These are phyloP conservation scores for Apamea epomidion DNA, from an alignment of 2,888 invertebrate genomes.

Conservation along the genomic window DNA sequence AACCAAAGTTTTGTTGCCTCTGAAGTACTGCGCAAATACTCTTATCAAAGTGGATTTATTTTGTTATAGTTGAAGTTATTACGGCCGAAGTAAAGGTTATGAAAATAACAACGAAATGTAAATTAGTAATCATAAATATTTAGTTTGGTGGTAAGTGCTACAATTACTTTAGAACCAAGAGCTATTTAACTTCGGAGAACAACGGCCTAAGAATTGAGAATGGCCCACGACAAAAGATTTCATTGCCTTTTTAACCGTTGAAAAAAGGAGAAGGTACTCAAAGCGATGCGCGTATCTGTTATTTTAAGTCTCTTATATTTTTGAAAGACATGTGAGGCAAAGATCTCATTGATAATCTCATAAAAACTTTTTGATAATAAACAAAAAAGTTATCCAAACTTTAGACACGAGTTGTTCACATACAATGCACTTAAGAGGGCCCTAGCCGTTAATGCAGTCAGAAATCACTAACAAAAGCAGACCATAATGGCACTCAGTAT, in stretches of 20 bases:
- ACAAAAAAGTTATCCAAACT: constrained; percentile 50
- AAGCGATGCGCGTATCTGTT: not conserved
- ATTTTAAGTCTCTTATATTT: not conserved
- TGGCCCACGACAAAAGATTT: not conserved
- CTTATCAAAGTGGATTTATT: constrained; percentile 55
- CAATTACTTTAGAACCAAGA: constrained; percentile 30
- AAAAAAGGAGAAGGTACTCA: not conserved
- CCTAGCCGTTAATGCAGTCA: constrained; percentile 43
- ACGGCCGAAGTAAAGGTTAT: constrained; percentile 48
- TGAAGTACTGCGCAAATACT: constrained; percentile 60
- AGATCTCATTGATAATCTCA: constrained; percentile 14
- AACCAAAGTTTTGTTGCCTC: constrained; percentile 59
- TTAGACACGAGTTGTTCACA: constrained; percentile 30
- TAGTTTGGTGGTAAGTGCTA: constrained; percentile 43
- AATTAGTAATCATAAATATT: constrained; percentile 61
- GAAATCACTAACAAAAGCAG: constrained; percentile 55
- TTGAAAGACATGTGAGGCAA: not conserved
- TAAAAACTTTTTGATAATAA: constrained; percentile 42
- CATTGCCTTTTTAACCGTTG: not conserved
- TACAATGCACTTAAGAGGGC: constrained; percentile 49
- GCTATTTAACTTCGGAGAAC: constrained; percentile 9
- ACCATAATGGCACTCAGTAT: constrained; percentile 49
- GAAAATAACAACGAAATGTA: constrained; percentile 53
- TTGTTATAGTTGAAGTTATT: constrained; percentile 51
- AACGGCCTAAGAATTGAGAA: not conserved